phyloP scores from a whole-genome alignment of 2,113 vertebrate species.

The Marmota monax region DNA sequence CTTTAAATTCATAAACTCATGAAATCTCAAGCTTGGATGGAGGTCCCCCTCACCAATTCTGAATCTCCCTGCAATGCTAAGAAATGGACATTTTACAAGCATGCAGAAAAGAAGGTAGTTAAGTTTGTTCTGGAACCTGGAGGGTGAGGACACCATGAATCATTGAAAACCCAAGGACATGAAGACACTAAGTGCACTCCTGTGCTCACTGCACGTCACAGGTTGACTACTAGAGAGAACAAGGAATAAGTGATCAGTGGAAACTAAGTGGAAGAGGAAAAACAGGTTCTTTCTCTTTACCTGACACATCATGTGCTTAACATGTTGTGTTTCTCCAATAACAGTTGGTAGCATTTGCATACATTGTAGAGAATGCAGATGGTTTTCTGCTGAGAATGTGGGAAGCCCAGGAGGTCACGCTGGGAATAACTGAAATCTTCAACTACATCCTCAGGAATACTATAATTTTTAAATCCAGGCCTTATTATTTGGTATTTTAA shows the following conservation, averaged over 20 bases:
- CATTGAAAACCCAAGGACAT: neutral
- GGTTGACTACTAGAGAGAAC: neutral
- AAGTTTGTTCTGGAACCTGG: neutral
- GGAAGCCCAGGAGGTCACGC: constrained; percentile 4
- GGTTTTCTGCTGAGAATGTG: constrained; percentile 52
- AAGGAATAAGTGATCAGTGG: neutral
- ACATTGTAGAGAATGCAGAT: constrained; percentile 53
- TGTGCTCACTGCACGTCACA: neutral
- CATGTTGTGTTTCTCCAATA: constrained; percentile 55
- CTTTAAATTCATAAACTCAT: neutral
- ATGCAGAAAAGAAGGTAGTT: neutral
- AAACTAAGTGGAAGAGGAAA: neutral
- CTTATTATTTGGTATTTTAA: constrained; percentile 50
- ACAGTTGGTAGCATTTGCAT: constrained; percentile 52
- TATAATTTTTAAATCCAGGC: constrained; percentile 51
- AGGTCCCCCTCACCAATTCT: neutral
- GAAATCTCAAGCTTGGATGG: neutral
- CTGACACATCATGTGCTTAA: constrained; percentile 41
- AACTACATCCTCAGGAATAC: neutral
- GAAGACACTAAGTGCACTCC: neutral
- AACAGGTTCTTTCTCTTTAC: neutral
- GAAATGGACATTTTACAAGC: neutral
- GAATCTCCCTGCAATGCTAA: neutral
- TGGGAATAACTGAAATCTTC: constrained; percentile 41
- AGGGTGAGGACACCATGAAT: neutral